phyloP scores from a whole-genome alignment of 92 coral and sea anemone genomes.

The Heliopora coerulea region DNA sequence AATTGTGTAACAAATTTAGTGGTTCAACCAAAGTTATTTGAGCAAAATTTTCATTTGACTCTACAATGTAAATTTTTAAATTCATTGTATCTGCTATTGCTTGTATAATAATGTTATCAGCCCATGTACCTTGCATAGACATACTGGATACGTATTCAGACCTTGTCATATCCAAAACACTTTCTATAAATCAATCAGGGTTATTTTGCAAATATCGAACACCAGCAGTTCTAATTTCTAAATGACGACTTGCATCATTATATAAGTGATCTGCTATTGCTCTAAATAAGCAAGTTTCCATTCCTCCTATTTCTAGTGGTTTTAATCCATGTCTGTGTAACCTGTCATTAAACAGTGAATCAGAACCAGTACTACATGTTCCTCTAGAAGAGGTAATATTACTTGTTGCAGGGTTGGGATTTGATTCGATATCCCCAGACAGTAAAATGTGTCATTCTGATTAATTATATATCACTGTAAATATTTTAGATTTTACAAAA shows the following conservation, averaged over 20 bases:
- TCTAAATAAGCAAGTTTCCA: slow-evolving; percentile 25
- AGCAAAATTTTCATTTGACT: slow-evolving; percentile 52
- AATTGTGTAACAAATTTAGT: slow-evolving; percentile 41
- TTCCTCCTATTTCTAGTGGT: slow-evolving; percentile 45
- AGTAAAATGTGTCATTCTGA: no score
- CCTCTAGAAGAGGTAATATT: no score
- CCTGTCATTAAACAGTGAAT: slow-evolving; percentile 21
- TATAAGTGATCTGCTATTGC: slow-evolving; percentile 32
- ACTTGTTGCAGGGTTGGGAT: no score
- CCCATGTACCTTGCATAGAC: slow-evolving; percentile 71
- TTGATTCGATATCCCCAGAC: no score
- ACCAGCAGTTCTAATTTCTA: slow-evolving; percentile 45
- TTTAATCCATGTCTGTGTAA: background rate
- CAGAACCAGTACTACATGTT: no score
- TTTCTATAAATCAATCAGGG: slow-evolving; percentile 63
- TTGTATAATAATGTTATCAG: slow-evolving; percentile 54
- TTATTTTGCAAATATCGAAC: slow-evolving; percentile 48
- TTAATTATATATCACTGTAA: no score
- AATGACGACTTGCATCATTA: slow-evolving; percentile 47
- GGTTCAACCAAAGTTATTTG: slow-evolving; percentile 51
- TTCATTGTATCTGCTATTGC: slow-evolving; percentile 64
- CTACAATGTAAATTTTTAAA: slow-evolving; percentile 57
- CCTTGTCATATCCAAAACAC: slow-evolving; percentile 50
- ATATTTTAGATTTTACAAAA: no score
- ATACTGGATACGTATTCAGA: slow-evolving; percentile 49